Conservation (phyloP, 2,113 vertebrate species). For the Tetraodon nigroviridis region DNA sequence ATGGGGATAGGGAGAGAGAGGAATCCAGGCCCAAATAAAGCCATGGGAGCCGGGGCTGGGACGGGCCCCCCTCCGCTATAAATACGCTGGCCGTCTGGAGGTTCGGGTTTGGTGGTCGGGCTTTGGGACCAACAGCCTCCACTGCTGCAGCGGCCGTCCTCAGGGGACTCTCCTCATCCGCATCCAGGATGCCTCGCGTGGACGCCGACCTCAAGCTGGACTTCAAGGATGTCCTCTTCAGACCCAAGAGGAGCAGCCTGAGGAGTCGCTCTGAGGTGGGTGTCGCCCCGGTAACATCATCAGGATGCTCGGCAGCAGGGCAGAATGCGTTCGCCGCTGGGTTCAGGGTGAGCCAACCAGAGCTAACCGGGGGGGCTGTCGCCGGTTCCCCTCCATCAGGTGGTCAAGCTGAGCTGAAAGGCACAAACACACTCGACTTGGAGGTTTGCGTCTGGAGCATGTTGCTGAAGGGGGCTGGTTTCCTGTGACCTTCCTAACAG, state of each 20-base stretch:
- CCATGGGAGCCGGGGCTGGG: conserved; percentile 68
- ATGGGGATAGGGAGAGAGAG: neutral
- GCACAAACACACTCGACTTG: too few relatives aligned
- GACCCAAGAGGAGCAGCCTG: conserved; percentile 96
- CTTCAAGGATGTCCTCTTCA: conserved; percentile 96
- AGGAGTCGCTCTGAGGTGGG: conserved; percentile 93
- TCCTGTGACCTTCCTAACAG: conserved; percentile 49
- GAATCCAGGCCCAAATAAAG: conserved; percentile 83
- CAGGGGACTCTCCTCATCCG: conserved; percentile 54
- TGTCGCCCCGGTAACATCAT: conserved; percentile 10
- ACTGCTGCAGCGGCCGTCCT: conserved; percentile 46
- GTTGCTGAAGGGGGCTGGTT: too few relatives aligned
- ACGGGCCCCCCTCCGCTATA: conserved; percentile 71
- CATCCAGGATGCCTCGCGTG: conserved; percentile 85
- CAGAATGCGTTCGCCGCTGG: conserved; percentile 4
- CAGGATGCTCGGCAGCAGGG: neutral
- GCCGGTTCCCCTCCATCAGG: too few relatives aligned
- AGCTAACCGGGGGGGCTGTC: too few relatives aligned
- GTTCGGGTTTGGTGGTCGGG: conserved; percentile 78
- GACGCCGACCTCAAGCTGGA: conserved; percentile 96
- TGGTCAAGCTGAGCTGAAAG: too few relatives aligned
- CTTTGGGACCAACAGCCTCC: conserved; percentile 45
- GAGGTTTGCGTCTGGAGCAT: too few relatives aligned
- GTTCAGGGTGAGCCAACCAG: conserved; percentile 1
- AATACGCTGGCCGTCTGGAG: conserved; percentile 73